These are phyloP conservation scores for Chelonus insularis DNA, from an alignment of 1,140 invertebrate species.

Conservation along the genomic window DNA sequence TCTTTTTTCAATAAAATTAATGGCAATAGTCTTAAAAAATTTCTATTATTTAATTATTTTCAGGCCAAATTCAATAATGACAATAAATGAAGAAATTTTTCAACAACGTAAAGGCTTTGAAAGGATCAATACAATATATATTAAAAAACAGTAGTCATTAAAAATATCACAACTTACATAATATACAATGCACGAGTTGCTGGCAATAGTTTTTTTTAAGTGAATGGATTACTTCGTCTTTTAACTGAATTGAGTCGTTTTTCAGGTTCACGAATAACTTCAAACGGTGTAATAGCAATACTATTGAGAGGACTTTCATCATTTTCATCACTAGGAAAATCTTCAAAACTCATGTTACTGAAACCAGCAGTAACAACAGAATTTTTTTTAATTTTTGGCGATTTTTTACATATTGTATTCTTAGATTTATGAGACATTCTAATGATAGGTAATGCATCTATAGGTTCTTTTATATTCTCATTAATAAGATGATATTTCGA, in stretches of 20 bases:
- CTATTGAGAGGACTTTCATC: conserved; percentile 46
- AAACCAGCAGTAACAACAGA: conserved; percentile 61
- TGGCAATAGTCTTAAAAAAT: no score
- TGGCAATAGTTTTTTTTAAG: conserved; percentile 59
- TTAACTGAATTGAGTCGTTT: conserved; percentile 69
- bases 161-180: no score
- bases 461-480: conserved; percentile 45
- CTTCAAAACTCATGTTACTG: conserved; percentile 80
- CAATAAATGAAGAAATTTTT: no score
- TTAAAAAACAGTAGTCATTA: no score
- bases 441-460: conserved; percentile 39
- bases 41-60: no score
- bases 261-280: conserved; percentile 68
- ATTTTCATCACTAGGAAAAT: conserved; percentile 72
- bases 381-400: conserved; percentile 44
- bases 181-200: no score
- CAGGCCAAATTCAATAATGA: no score
- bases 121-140: no score
- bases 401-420: conserved; percentile 41
- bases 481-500: conserved; percentile 63
- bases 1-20: no score
- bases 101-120: no score
- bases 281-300: conserved; percentile 63
- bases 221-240: conserved; percentile 70
- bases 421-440: conserved; percentile 42